phyloP scores from a whole-genome alignment of 2,888 invertebrate species.

The Apodemia duryi region DNA sequence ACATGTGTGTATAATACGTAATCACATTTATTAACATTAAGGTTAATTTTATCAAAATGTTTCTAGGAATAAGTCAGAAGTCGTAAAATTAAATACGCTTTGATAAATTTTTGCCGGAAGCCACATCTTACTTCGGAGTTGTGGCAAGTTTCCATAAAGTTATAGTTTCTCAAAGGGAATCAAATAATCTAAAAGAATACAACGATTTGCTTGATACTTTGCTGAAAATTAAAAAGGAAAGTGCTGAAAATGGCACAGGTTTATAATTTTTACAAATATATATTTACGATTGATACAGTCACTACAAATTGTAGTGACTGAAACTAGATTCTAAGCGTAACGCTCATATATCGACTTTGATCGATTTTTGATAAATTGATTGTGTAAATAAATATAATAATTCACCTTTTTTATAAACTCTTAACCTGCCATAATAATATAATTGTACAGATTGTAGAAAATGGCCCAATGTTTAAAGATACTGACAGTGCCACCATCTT shows the following conservation, averaged over 20 bases:
- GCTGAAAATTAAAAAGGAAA: slow-evolving; percentile 32
- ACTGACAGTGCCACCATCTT: too few relatives aligned
- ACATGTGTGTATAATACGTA: too few relatives aligned
- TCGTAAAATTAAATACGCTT: slow-evolving; percentile 77
- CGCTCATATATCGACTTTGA: too few relatives aligned
- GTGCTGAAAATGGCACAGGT: slow-evolving; percentile 26
- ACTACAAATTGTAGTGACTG: background rate
- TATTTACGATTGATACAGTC: background rate
- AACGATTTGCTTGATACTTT: slow-evolving; percentile 33
- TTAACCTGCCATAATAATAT: too few relatives aligned
- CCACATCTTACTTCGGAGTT: slow-evolving; percentile 69
- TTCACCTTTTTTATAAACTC: too few relatives aligned
- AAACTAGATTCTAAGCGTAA: too few relatives aligned
- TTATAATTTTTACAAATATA: background rate
- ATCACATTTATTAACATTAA: background rate
- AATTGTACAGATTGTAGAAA: too few relatives aligned
- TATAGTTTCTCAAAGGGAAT: slow-evolving; percentile 42
- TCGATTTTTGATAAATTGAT: too few relatives aligned
- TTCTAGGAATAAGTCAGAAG: slow-evolving; percentile 48
- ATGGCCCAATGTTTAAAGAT: too few relatives aligned
- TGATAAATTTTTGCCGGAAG: slow-evolving; percentile 73
- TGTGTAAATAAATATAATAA: too few relatives aligned
- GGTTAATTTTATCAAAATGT: background rate
- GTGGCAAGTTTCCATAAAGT: slow-evolving; percentile 69
- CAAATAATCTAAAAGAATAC: slow-evolving; percentile 21